Percentiles rank a stretch among this genome's conserved stretches.
Conservation (phyloP, 2,113 vertebrate genomes). For the Rynchops niger region DNA sequence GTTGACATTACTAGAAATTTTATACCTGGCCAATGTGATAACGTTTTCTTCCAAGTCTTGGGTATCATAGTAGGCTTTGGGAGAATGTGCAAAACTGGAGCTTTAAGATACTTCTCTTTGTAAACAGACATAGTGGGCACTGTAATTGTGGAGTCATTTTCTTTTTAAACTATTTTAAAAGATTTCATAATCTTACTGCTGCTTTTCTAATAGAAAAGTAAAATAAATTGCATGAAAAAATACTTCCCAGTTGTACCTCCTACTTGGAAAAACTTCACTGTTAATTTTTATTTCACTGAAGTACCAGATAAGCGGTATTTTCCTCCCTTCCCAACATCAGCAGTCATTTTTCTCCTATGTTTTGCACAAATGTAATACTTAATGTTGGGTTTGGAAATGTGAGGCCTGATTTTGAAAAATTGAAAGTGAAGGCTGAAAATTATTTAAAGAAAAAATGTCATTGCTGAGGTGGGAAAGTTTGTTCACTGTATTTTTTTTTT, state of each 20-base stretch:
- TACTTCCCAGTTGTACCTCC: not conserved
- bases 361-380: not conserved
- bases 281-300: not conserved
- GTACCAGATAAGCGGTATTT: not conserved
- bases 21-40: not conserved
- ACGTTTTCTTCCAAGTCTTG: not conserved
- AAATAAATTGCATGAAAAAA: not conserved
- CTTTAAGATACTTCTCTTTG: not conserved
- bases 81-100: not conserved
- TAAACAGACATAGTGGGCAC: not conserved
- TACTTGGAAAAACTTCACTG: not conserved
- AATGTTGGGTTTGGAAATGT: not conserved
- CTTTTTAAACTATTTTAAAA: not conserved
- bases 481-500: not conserved
- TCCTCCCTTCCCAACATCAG: not conserved
- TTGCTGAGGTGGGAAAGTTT: not conserved
- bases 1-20: not conserved
- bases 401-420: not conserved
- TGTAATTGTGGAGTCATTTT: not conserved
- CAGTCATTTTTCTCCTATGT: not conserved
- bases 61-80: not conserved
- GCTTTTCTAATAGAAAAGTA: not conserved
- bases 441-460: not conserved
- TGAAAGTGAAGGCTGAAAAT: not conserved
- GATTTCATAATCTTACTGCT: not conserved